These are phyloP conservation scores for Watsonalla binaria DNA, from an alignment of 2,888 invertebrate genomes.

Conservation along the genomic window DNA sequence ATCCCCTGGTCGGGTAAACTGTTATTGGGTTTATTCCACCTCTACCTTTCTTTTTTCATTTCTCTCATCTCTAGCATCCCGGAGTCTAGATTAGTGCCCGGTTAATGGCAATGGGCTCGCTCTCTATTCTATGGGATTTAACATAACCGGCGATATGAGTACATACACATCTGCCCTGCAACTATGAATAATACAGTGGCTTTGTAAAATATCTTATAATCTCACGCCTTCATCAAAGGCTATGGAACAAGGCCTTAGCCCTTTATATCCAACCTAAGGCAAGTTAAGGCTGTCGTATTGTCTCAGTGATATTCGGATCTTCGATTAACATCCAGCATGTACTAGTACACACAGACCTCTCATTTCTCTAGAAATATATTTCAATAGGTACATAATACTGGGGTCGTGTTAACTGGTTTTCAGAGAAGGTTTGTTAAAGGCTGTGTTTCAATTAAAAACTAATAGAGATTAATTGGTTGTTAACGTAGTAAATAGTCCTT, in stretches of 20 bases:
- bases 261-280: slow-evolving; percentile 14
- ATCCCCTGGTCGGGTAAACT: no score
- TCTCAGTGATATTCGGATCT: slow-evolving; percentile 17
- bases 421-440: slow-evolving; percentile 1
- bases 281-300: slow-evolving; percentile 20
- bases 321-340: slow-evolving; percentile 5
- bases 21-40: no score
- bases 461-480: slow-evolving; percentile 30
- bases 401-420: slow-evolving; percentile 1
- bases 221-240: background rate
- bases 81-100: no score
- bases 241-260: background rate
- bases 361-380: background rate
- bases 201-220: no score
- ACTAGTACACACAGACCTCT: background rate
- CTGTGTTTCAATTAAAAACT: slow-evolving; percentile 21
- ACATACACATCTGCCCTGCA: no score
- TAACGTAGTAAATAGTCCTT: slow-evolving; percentile 24
- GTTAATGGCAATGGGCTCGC: no score
- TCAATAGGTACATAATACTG: background rate
- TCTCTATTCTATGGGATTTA: no score
- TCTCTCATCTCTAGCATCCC: no score
- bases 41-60: no score
- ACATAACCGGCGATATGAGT: no score
- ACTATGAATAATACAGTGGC: no score